A percentile compares a stretch with the other conserved stretches of the same genome.
These are phyloP conservation scores for Megatriorchis doriae DNA, from an alignment of 2,113 vertebrate genomes.

Conservation along the genomic window DNA sequence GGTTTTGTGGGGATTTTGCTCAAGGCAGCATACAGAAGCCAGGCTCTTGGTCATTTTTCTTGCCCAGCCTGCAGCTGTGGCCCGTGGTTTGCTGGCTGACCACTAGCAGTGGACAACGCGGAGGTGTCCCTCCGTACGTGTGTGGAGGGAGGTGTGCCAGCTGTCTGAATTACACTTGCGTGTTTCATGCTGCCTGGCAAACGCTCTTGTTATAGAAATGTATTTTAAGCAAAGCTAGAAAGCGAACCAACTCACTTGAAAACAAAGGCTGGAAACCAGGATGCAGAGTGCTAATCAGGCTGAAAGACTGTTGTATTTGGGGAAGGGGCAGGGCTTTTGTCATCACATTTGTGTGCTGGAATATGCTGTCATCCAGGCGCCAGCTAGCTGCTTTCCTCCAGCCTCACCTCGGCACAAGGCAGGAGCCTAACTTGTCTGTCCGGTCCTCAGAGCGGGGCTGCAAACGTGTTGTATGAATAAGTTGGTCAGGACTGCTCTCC, in stretches of 20 bases:
- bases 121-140: rapidly evolving
- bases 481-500: background rate
- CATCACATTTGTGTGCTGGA: background rate
- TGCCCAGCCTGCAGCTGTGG: background rate
- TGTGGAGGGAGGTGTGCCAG: background rate
- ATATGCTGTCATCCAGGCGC: background rate
- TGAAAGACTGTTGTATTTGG: background rate
- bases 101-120: rapidly evolving
- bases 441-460: rapidly evolving
- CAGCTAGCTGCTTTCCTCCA: background rate
- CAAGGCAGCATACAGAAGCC: background rate
- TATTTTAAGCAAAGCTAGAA: background rate
- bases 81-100: rapidly evolving
- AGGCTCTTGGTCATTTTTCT: background rate
- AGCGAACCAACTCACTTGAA: background rate
- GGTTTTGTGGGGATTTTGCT: background rate
- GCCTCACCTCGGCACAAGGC: background rate
- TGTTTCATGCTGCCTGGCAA: background rate
- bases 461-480: background rate
- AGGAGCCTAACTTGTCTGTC: background rate
- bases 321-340: background rate
- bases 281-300: rapidly evolving
- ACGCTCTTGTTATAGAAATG: rapidly evolving
- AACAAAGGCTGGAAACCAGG: background rate
- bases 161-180: background rate